phyloP scores from a whole-genome alignment of 2,113 vertebrate species.

The Heptranchias perlo region DNA sequence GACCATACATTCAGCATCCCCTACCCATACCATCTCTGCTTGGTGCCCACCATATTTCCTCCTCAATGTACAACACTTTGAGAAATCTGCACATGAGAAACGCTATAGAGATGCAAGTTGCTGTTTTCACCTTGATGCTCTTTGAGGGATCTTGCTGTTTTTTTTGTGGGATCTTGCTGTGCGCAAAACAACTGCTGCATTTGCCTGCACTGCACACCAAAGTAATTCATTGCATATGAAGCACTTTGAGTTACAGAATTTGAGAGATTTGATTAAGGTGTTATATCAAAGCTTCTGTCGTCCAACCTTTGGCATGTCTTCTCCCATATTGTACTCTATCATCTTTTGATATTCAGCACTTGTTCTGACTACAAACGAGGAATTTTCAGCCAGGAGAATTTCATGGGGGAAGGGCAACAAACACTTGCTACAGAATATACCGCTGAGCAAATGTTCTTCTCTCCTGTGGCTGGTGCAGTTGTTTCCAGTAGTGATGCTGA shows the following conservation, averaged over 20 bases:
- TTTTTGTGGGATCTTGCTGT: neutral
- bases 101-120: neutral
- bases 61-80: neutral
- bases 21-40: neutral
- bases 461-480: neutral
- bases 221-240: neutral
- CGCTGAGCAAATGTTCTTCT: neutral
- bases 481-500: neutral
- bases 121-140: neutral
- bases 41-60: neutral
- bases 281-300: neutral
- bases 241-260: neutral
- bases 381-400: neutral
- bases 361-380: neutral
- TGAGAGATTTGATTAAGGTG: neutral
- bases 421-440: neutral
- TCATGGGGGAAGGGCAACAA: neutral
- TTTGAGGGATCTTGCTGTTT: neutral
- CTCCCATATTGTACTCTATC: neutral
- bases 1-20: neutral
- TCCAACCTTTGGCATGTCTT: neutral
- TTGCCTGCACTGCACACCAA: neutral
- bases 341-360: neutral
- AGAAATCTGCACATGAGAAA: neutral
- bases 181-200: neutral